Conservation (phyloP, 2,888 invertebrate genomes). For the Steinernema hermaphroditum region DNA sequence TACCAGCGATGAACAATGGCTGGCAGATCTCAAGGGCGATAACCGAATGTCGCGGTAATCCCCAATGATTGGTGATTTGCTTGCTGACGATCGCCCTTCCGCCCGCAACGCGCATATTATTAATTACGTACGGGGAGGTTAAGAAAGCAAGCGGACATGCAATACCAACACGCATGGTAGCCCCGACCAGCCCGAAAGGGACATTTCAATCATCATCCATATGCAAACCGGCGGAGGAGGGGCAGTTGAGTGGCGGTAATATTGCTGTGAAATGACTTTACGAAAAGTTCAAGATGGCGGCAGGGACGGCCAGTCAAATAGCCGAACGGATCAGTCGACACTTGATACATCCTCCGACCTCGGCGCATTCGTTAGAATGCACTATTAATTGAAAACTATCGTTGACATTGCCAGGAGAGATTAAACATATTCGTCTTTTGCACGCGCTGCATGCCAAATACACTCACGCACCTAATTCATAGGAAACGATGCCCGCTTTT, state of each 20-base stretch:
- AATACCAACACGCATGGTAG: background rate
- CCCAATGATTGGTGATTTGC: constrained; percentile 30
- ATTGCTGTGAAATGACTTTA: constrained; percentile 1
- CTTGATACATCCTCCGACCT: constrained; percentile 19
- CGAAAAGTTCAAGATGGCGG: constrained; percentile 16
- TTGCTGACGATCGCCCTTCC: constrained; percentile 23
- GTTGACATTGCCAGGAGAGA: constrained; percentile 1
- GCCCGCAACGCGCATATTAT: constrained; percentile 29
- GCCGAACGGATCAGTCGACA: constrained; percentile 20
- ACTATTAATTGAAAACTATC: constrained; percentile 20
- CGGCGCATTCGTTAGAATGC: background rate
- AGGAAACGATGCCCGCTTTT: constrained; percentile 5
- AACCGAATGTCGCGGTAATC: constrained; percentile 29
- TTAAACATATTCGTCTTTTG: constrained; percentile 28
- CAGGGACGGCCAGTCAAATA: background rate
- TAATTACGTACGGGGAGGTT: constrained; percentile 21
- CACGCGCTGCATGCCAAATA: constrained; percentile 29
- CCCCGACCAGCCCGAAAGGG: too few species aligned
- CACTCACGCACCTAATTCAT: constrained; percentile 29
- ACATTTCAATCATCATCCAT: too few species aligned
- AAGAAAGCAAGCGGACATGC: background rate
- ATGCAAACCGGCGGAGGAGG: background rate
- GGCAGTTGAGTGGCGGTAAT: background rate
- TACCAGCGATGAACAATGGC: constrained; percentile 23
- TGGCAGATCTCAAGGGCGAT: constrained; percentile 28